Percentiles rank a stretch among this genome's conserved stretches.
These are phyloP conservation scores for Leptinotarsa defecta DNA, from an alignment of 1,140 invertebrate species.

Conservation along the genomic window DNA sequence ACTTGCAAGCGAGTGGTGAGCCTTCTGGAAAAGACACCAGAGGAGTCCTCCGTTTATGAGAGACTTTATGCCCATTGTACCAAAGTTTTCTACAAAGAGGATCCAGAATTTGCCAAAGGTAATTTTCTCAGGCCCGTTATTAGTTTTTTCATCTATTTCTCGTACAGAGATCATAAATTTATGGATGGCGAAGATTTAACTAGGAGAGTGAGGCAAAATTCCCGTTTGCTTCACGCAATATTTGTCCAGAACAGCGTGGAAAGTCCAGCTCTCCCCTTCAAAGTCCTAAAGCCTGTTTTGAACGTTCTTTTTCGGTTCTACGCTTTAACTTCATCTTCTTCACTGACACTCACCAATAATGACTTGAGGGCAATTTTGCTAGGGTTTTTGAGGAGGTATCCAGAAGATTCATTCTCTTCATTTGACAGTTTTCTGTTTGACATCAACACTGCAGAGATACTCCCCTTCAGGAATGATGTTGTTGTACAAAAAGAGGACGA, in stretches of 20 bases:
- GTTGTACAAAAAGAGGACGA: constrained; percentile 23
- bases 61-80: constrained; percentile 55
- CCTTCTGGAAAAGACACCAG: constrained; percentile 56
- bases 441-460: constrained; percentile 24
- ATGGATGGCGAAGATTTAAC: constrained; percentile 39
- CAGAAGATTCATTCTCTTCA: constrained; percentile 26
- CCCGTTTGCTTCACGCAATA: constrained; percentile 58
- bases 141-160: constrained; percentile 54
- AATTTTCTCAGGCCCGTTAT: constrained; percentile 57
- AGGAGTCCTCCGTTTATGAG: constrained; percentile 26
- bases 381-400: constrained; percentile 34
- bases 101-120: constrained; percentile 56
- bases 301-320: constrained; percentile 44
- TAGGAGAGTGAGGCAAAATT: constrained; percentile 57
- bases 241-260: constrained; percentile 43
- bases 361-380: constrained; percentile 43
- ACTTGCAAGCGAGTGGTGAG: constrained; percentile 60
- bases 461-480: constrained; percentile 37
- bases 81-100: constrained; percentile 59
- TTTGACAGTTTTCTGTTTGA: constrained; percentile 48
- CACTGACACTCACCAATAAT: constrained; percentile 32
- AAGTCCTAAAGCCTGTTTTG: constrained; percentile 39
- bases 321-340: constrained; percentile 32
- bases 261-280: constrained; percentile 32
- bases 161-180: constrained; percentile 46